Base-by-base conservation (phyloP, 1,140 invertebrate genomes). In the Drepana arcuata region DNA sequence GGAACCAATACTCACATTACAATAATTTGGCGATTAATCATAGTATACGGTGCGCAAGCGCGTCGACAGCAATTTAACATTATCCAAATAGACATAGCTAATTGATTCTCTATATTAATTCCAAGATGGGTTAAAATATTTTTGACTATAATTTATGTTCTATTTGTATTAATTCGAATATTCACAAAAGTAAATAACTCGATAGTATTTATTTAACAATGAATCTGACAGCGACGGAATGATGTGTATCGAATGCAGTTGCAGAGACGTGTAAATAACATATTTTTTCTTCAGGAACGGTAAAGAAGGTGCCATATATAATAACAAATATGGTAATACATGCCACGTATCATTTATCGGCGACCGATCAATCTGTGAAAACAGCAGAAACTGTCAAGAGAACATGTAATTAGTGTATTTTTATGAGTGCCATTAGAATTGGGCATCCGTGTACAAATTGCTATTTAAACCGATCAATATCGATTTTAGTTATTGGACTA, bases 371-470 rank as follows among this genome's bases (percentile, higher is more conserved):
- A 37, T 23, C 1, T 4, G 26, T 23, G 34, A 31, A 38, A 26
- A n/a, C 25, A 42, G n/a, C n/a, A 16, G 31, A 37, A 44, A 41
- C 39, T 53, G 52, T 56, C 53, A 59, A 43, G 56, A 48, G 45
- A 57, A 48, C 60, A 50, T 48, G 42, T 51, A 55, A 67, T 68
- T 62, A 59, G 34, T 28, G 27, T 40, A 54, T 58, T 65, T 65
- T 59, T n/a, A 59, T 52, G 27, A 50, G 27, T 34, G 38, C 32
- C 25, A 29, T 48, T 25, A 46, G 31, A 30, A 15, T 40, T 13
- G 55, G 58, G 53, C 56, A 61, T 74, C 71, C 69, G 67, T 55
- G 63, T 66, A 69, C 69, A 55, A 79, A 73, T 72, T 46, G 56
- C 58, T 41, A 48, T 31, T 63, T 62, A 55, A 48, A 50, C 35